These are phyloP conservation scores for Ophion slaviceki DNA, from an alignment of 2,888 invertebrate genomes.

Conservation along the genomic window DNA sequence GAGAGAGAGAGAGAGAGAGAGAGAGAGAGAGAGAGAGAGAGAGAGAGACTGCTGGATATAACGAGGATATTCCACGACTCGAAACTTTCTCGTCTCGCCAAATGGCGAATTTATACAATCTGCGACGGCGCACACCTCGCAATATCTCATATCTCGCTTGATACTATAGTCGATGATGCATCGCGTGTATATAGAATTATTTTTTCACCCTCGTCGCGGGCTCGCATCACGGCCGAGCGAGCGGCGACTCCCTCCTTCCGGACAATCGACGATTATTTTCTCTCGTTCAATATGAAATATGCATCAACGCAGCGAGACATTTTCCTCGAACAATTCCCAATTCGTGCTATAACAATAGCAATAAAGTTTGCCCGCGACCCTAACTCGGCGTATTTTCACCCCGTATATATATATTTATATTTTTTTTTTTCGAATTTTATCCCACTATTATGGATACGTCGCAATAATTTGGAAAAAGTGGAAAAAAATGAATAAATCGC, in stretches of 20 bases:
- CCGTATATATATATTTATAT: no score
- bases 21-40: no score
- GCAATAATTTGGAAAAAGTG: no score
- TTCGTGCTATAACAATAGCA: conserved; percentile 18
- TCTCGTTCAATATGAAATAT: background rate
- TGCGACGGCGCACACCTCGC: background rate
- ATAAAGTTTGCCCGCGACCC: conserved; percentile 4
- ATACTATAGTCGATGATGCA: conserved; percentile 21
- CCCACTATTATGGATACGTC: no score
- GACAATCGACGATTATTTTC: background rate
- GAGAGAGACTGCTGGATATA: conserved; percentile 43
- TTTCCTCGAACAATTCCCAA: background rate
- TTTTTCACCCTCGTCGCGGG: background rate
- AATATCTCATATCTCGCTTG: conserved; percentile 17
- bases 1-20: no score
- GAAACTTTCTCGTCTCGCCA: conserved; percentile 49
- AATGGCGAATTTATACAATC: conserved; percentile 30
- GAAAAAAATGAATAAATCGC: no score
- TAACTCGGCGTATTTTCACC: no score
- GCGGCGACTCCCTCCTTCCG: no score
- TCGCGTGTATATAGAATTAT: background rate
- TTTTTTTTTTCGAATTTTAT: no score
- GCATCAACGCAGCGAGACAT: background rate
- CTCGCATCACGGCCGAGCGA: no score
- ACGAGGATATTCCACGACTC: conserved; percentile 52